Evolutionary conservation across 2,888 invertebrate species (phyloP).

Genomic region (Adineta ricciae): DNA sequence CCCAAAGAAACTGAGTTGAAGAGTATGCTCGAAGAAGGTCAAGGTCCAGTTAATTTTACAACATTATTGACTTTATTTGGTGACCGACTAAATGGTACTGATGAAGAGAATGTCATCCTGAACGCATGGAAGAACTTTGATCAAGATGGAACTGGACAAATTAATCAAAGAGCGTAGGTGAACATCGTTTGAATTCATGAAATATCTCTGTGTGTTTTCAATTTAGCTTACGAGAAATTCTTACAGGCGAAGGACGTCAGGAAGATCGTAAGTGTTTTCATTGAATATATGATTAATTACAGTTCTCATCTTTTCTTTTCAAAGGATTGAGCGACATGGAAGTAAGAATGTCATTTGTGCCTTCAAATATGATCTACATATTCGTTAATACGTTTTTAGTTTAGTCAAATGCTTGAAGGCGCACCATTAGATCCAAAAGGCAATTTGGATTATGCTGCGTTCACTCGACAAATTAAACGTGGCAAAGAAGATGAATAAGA

Average conservation of each 20-base stretch:
- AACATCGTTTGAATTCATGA: background rate
- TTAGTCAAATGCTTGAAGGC: slow-evolving; percentile 27
- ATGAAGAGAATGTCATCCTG: slow-evolving; percentile 52
- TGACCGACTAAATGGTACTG: slow-evolving; percentile 52
- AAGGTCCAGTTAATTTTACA: slow-evolving; percentile 50
- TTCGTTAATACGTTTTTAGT: background rate
- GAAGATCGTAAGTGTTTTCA: background rate
- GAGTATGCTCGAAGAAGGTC: slow-evolving; percentile 49
- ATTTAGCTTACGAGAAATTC: slow-evolving; percentile 18
- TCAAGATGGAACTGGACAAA: slow-evolving; percentile 40
- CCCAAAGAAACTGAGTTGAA: slow-evolving; percentile 45
- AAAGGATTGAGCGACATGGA: background rate
- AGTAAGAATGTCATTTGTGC: background rate
- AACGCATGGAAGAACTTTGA: slow-evolving; percentile 55
- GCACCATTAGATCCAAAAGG: slow-evolving; percentile 39
- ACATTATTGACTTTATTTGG: slow-evolving; percentile 50
- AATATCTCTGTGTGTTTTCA: background rate
- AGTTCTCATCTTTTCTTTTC: background rate
- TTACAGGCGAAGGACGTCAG: slow-evolving; percentile 3
- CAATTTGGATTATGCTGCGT: slow-evolving; percentile 52
- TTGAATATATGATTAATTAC: background rate
- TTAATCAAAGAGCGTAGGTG: slow-evolving; percentile 18
- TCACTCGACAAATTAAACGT: slow-evolving; percentile 53
- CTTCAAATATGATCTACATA: no score
- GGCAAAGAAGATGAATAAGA: slow-evolving; percentile 48